A percentile compares a stretch with the other conserved stretches of the same genome.
These are phyloP conservation scores for Sebastes goodei DNA, from an alignment of 2,797 vertebrate species.

Conservation along the genomic window DNA sequence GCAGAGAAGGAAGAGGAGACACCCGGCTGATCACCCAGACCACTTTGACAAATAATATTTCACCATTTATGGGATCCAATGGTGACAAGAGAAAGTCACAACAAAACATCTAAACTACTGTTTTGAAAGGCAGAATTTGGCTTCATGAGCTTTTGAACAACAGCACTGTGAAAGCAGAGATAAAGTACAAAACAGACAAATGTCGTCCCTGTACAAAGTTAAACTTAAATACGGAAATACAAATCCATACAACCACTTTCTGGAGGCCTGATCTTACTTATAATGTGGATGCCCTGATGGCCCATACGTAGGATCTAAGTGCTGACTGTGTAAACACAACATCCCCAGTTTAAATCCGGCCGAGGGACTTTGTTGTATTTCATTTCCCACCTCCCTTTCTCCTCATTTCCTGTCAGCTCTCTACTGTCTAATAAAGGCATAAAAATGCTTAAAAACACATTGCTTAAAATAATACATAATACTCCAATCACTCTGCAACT, in stretches of 20 bases:
- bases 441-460: neutral
- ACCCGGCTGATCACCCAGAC: too few species aligned
- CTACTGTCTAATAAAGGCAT: neutral
- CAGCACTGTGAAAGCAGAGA: neutral
- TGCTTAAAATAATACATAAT: neutral
- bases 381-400: neutral
- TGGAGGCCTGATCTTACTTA: neutral
- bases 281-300: neutral
- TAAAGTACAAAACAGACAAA: neutral
- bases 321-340: neutral
- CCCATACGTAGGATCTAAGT: neutral
- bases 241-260: neutral
- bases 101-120: neutral
- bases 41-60: neutral
- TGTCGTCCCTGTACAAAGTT: neutral
- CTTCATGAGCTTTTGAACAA: neutral
- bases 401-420: neutral
- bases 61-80: neutral
- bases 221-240: neutral
- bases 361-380: neutral
- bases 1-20: neutral
- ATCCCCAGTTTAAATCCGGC: too few species aligned
- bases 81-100: neutral
- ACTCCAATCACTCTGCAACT: neutral
- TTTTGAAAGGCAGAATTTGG: neutral